phyloP scores from a whole-genome alignment of 2,888 invertebrate species.

The Agapostemon virescens region DNA sequence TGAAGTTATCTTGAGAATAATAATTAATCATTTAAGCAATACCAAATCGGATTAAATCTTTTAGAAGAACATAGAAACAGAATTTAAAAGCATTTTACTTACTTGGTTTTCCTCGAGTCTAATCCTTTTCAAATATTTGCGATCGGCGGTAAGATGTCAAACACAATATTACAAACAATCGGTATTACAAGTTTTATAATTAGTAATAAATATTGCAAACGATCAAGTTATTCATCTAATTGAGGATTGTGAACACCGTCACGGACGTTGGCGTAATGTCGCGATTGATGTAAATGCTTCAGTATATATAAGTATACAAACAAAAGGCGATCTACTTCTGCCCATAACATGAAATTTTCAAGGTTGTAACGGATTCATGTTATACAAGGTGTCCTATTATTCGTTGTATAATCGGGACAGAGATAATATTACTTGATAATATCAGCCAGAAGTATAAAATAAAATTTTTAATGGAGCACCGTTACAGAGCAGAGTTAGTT shows the following conservation, averaged over 20 bases:
- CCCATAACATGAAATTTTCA: background rate
- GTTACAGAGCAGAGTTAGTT: background rate
- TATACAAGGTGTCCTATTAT: background rate
- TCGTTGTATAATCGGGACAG: background rate
- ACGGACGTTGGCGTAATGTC: background rate
- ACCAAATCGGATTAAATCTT: background rate
- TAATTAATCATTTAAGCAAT: background rate
- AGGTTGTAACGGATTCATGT: background rate
- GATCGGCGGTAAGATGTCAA: background rate
- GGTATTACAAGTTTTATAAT: background rate
- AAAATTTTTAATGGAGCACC: background rate
- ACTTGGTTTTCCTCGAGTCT: background rate
- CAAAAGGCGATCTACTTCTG: background rate
- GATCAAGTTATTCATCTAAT: background rate
- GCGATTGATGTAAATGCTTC: too few relatives aligned
- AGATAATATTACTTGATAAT: background rate
- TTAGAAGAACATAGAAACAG: background rate
- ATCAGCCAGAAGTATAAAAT: too few relatives aligned
- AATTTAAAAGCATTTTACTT: background rate
- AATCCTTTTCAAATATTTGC: background rate
- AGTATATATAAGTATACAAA: too few relatives aligned
- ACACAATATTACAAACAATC: background rate
- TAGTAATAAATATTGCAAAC: background rate
- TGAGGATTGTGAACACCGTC: background rate
- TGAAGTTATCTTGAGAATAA: background rate